Evolutionary conservation across 2,797 vertebrate genomes (phyloP).

Genomic region (Neoniphon sammara): DNA sequence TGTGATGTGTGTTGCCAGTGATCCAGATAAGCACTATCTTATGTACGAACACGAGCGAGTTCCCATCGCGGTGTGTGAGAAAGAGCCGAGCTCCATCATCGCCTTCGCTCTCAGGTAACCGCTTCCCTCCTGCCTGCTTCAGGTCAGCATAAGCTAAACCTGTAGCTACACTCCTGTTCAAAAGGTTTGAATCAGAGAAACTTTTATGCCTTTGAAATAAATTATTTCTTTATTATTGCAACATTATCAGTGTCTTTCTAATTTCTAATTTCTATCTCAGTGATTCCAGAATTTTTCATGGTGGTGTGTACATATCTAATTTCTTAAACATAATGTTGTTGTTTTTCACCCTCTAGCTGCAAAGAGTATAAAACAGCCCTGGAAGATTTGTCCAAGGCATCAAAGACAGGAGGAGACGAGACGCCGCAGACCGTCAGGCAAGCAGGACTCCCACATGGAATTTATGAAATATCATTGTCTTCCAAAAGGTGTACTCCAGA

Average conservation of each 20-base stretch:
- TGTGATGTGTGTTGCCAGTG: conserved; percentile 80
- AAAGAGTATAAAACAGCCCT: conserved; percentile 97
- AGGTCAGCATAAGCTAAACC: not conserved
- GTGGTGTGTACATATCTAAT: not conserved
- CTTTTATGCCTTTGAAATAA: no score
- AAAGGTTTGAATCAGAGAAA: no score
- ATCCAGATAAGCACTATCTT: conserved; percentile 98
- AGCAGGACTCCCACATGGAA: not conserved
- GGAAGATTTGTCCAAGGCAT: conserved; percentile 90
- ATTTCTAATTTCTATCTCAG: no score
- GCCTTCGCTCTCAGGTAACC: conserved; percentile 97
- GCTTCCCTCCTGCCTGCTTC: not conserved
- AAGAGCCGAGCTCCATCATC: conserved; percentile 98
- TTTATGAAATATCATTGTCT: no score
- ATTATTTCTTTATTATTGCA: no score
- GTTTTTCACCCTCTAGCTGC: conserved; percentile 83
- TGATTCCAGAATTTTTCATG: no score
- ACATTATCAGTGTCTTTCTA: no score
- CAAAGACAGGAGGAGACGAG: conserved; percentile 86
- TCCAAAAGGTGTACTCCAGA: no score
- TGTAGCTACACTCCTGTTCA: not conserved
- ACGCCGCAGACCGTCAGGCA: conserved; percentile 82
- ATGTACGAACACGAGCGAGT: conserved; percentile 98
- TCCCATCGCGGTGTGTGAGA: conserved; percentile 96
- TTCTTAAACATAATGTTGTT: not conserved